phyloP scores from a whole-genome alignment of 2,888 invertebrate genomes.

The Crepidodera aurea region DNA sequence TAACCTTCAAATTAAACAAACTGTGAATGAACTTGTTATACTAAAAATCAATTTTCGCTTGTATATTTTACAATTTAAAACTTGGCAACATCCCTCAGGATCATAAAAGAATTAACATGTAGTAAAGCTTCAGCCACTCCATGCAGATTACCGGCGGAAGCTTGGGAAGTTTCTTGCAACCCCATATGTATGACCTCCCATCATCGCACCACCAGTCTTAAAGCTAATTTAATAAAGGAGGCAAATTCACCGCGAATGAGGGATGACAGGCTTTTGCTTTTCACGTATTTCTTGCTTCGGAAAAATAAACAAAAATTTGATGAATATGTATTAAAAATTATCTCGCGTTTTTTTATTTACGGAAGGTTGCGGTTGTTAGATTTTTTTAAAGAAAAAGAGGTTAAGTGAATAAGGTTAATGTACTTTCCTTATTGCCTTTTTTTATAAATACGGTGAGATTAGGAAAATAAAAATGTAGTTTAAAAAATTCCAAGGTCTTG shows the following conservation, averaged over 20 bases:
- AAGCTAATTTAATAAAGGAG: constrained; percentile 48
- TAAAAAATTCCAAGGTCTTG: too few species aligned
- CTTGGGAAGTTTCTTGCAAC: constrained; percentile 47
- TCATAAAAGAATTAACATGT: constrained; percentile 45
- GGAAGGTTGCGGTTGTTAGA: neutral
- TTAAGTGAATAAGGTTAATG: too few species aligned
- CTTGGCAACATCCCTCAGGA: constrained; percentile 21
- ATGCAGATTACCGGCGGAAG: constrained; percentile 58
- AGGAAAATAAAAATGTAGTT: too few species aligned
- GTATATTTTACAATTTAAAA: too few species aligned
- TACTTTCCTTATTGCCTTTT: too few species aligned
- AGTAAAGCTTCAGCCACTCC: constrained; percentile 49
- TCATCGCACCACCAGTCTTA: constrained; percentile 29
- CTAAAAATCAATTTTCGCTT: too few species aligned
- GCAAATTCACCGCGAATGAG: constrained; percentile 39
- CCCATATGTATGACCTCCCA: constrained; percentile 42
- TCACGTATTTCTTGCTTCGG: constrained; percentile 22
- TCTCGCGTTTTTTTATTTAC: neutral
- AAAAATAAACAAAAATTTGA: constrained; percentile 39
- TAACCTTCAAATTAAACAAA: too few species aligned
- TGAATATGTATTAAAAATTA: constrained; percentile 45
- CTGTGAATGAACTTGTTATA: too few species aligned
- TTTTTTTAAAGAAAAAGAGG: neutral
- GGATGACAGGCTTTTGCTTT: constrained; percentile 33
- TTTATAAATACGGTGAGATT: too few species aligned